phyloP scores from a whole-genome alignment of 2,113 vertebrate species.

The Oplegnathus fasciatus region DNA sequence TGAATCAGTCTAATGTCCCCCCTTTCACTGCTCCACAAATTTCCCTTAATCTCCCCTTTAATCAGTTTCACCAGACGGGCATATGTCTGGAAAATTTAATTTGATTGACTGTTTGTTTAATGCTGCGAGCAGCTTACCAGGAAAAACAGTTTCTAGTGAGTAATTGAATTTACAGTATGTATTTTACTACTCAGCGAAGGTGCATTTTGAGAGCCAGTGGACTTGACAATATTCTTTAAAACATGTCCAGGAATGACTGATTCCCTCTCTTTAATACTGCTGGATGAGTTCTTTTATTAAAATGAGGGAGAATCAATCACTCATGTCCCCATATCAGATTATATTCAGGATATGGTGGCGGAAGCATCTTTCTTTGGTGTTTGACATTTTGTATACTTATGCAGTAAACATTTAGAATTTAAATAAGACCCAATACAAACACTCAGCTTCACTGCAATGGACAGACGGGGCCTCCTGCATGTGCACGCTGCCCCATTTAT shows the following conservation, averaged over 20 bases:
- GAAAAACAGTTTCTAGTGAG: not conserved
- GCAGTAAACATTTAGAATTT: slow-evolving; percentile 41
- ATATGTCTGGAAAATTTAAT: not conserved
- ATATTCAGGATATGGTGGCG: not conserved
- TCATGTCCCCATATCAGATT: slow-evolving; percentile 4
- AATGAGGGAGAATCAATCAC: not conserved
- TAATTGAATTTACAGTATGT: not conserved
- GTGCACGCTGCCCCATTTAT: slow-evolving; percentile 40
- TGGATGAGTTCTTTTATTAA: not conserved
- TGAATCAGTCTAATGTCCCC: slow-evolving; percentile 20
- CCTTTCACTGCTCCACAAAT: not conserved
- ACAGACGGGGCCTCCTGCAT: slow-evolving; percentile 20
- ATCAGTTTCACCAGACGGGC: not conserved
- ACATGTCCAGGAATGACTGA: not conserved
- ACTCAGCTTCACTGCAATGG: slow-evolving; percentile 32
- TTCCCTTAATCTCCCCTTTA: not conserved
- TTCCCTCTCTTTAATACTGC: not conserved
- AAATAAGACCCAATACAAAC: slow-evolving; percentile 49
- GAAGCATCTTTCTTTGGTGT: slow-evolving; percentile 11
- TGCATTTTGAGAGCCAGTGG: not conserved
- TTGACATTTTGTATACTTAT: slow-evolving; percentile 36
- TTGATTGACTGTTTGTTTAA: slow-evolving; percentile 13
- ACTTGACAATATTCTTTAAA: not conserved
- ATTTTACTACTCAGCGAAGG: not conserved
- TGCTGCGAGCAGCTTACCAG: not conserved